A percentile compares a stretch with the other conserved stretches of the same genome.
phyloP scores from a whole-genome alignment of 2,113 vertebrate genomes.

The Anthoscopus minutus region DNA sequence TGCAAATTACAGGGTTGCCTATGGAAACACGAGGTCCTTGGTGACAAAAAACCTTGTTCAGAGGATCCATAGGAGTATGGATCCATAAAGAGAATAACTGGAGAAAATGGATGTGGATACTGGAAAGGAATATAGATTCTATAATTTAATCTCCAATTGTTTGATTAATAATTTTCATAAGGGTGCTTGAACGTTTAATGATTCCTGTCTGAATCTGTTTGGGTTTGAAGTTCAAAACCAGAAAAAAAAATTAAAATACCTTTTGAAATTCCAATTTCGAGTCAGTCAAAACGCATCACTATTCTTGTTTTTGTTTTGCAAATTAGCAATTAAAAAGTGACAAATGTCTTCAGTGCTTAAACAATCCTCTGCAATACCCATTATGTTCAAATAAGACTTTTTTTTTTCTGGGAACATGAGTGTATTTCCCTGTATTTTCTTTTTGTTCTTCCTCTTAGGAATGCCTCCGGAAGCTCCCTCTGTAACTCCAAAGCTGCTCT shows the following conservation, averaged over 20 bases:
- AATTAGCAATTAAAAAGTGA: constrained; percentile 46
- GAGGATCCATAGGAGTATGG: not conserved
- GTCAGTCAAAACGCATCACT: constrained; percentile 40
- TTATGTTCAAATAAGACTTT: not conserved
- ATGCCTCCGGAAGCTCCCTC: not conserved
- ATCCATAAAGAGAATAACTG: not conserved
- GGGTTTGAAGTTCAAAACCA: constrained; percentile 6
- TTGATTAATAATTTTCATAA: constrained; percentile 22
- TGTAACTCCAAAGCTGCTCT: not conserved
- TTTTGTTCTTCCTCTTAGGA: not conserved
- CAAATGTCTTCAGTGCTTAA: constrained; percentile 18
- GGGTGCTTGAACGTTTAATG: not conserved
- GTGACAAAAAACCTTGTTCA: not conserved
- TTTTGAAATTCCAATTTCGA: constrained; percentile 51
- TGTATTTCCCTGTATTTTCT: not conserved
- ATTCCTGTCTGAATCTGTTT: not conserved
- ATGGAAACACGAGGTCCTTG: constrained; percentile 17
- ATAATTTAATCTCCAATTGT: not conserved
- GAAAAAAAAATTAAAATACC: not conserved
- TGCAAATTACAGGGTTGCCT: constrained; percentile 19
- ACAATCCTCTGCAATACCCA: not conserved
- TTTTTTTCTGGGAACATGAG: not conserved
- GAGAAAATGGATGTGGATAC: not conserved
- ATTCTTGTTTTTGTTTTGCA: constrained; percentile 31
- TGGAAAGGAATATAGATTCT: not conserved